Evolutionary conservation across 2,113 vertebrate genomes (phyloP).

Genomic region (Regulus satrapa): DNA sequence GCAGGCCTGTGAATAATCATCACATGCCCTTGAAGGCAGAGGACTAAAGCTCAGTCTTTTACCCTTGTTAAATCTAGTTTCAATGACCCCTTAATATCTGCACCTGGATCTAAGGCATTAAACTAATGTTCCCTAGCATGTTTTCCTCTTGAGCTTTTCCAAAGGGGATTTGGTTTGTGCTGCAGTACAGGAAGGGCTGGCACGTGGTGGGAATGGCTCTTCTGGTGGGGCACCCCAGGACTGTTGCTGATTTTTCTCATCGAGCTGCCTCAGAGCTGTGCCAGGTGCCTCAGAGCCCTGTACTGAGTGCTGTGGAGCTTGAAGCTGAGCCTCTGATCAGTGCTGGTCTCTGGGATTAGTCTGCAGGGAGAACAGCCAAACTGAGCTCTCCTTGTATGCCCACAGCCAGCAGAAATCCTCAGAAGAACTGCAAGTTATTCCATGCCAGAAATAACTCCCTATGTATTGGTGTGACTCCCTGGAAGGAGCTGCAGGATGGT

Average conservation of each 20-base stretch:
- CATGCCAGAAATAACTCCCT: neutral
- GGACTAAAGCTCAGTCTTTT: neutral
- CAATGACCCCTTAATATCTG: neutral
- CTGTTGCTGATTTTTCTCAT: neutral
- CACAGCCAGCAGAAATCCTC: neutral
- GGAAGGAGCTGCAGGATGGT: neutral
- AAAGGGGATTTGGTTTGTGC: neutral
- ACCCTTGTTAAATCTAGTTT: neutral
- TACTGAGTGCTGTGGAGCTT: neutral
- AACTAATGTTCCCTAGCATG: neutral
- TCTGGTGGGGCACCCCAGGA: neutral
- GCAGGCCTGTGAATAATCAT: neutral
- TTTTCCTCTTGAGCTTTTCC: neutral
- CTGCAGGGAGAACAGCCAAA: neutral
- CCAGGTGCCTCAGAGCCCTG: neutral
- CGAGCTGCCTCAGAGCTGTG: neutral
- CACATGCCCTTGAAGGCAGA: neutral
- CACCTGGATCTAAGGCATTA: neutral
- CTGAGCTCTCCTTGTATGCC: neutral
- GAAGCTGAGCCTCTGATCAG: neutral
- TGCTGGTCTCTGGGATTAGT: neutral
- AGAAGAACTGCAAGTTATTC: neutral
- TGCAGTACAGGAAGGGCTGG: neutral
- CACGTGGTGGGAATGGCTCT: neutral
- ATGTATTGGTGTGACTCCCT: neutral